phyloP scores from a whole-genome alignment of 2,113 vertebrate genomes.

The Gymnobelideus leadbeateri region DNA sequence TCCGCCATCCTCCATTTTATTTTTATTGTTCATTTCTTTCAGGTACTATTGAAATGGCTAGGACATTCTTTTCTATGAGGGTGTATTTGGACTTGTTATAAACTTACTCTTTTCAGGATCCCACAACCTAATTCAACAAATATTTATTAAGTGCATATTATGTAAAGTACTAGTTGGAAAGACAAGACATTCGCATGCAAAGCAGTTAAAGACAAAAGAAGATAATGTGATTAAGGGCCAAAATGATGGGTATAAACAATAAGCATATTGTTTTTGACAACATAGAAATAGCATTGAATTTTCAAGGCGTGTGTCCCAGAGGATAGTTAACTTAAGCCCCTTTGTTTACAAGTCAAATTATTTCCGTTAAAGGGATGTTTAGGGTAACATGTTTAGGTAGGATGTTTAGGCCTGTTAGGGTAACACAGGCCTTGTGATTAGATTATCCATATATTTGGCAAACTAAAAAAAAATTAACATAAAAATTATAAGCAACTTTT shows the following conservation, averaged over 20 bases:
- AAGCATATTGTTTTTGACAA: not conserved
- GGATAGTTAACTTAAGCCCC: not conserved
- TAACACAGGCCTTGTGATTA: not conserved
- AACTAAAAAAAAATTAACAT: not conserved
- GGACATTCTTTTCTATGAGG: not conserved
- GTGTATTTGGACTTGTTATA: not conserved
- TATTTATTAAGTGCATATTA: not conserved
- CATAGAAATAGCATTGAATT: not conserved
- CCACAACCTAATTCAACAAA: not conserved
- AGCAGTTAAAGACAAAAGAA: not conserved
- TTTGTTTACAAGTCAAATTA: not conserved
- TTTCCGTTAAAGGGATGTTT: not conserved
- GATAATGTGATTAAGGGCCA: not conserved
- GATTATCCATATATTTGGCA: not conserved
- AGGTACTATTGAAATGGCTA: not conserved
- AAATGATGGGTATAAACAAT: not conserved
- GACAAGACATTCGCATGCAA: not conserved
- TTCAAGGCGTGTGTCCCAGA: not conserved
- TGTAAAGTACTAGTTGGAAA: not conserved
- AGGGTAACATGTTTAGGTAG: too few relatives aligned
- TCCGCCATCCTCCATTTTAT: too few relatives aligned
- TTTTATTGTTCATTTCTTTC: not conserved
- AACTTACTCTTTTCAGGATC: not conserved
- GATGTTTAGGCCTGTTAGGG: too few relatives aligned
- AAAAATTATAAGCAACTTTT: not conserved